Evolutionary conservation across 1,140 invertebrate genomes (phyloP).

Genomic region (Bursaphelenchus mucronatus): DNA sequence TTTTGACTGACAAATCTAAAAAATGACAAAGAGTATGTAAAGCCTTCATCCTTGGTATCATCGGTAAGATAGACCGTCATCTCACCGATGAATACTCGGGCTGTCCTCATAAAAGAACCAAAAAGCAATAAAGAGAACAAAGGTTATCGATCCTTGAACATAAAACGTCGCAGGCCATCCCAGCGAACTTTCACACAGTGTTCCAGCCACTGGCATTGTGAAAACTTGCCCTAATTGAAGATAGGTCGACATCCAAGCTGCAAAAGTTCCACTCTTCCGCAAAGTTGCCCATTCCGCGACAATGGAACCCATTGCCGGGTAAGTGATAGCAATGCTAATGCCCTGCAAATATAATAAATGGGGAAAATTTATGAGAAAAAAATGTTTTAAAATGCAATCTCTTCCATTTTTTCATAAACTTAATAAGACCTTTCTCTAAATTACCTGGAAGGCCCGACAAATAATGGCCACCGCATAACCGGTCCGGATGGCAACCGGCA

Average conservation of each 20-base stretch:
- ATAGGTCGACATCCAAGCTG: conserved; percentile 49
- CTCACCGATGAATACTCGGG: conserved; percentile 35
- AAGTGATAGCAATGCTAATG: conserved; percentile 46
- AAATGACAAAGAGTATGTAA: not conserved
- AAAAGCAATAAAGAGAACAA: conserved; percentile 35
- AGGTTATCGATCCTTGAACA: conserved; percentile 39
- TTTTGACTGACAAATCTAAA: conserved; percentile 20
- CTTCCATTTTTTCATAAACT: too few relatives aligned
- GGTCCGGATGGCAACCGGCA: conserved; percentile 38
- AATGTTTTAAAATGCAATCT: too few relatives aligned
- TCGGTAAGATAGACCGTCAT: too few relatives aligned
- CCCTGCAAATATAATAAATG: conserved; percentile 45
- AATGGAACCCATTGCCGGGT: conserved; percentile 49
- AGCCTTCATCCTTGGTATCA: too few relatives aligned
- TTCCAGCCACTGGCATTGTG: conserved; percentile 48
- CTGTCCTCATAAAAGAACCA: conserved; percentile 40
- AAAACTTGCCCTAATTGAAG: conserved; percentile 49
- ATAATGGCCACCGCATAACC: conserved; percentile 39
- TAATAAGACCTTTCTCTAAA: too few relatives aligned
- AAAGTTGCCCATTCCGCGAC: conserved; percentile 51
- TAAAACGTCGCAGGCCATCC: conserved; percentile 50
- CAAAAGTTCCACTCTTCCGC: conserved; percentile 40
- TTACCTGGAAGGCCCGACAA: conserved; percentile 44
- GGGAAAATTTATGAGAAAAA: too few relatives aligned
- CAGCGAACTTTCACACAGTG: conserved; percentile 35